These are phyloP conservation scores for Erpornis zantholeuca DNA, from an alignment of 2,113 vertebrate genomes.

Conservation along the genomic window DNA sequence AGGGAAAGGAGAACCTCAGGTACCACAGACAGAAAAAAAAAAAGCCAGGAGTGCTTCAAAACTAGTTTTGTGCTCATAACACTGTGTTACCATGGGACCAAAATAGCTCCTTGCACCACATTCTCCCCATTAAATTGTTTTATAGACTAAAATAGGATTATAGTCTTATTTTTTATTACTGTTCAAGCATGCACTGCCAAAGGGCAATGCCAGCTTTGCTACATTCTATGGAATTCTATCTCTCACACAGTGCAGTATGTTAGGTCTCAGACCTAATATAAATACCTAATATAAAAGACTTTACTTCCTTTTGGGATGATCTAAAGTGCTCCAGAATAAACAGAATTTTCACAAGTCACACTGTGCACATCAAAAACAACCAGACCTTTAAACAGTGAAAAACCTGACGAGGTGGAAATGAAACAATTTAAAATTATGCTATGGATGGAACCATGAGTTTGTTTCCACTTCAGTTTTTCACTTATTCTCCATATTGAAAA, in stretches of 20 bases:
- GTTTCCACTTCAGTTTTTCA: neutral
- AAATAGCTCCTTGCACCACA: neutral
- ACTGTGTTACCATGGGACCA: neutral
- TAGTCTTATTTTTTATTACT: neutral
- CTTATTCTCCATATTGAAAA: neutral
- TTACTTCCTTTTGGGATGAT: neutral
- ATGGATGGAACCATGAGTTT: neutral
- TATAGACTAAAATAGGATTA: neutral
- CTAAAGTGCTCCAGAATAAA: neutral
- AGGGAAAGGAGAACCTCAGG: neutral
- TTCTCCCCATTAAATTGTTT: neutral
- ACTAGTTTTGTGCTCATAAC: neutral
- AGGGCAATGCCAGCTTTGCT: neutral
- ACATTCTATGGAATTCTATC: fast-evolving
- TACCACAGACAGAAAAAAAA: neutral
- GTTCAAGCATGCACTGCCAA: neutral
- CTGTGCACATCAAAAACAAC: neutral
- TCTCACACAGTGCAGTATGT: fast-evolving
- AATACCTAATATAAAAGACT: too few relatives aligned
- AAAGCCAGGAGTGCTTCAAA: neutral
- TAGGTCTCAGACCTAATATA: neutral
- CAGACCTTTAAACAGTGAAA: neutral
- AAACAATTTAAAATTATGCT: neutral
- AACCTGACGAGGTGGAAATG: neutral
- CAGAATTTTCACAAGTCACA: neutral